Evolutionary conservation across 2,888 invertebrate species (phyloP), one percentile per base, ranked within the genome.

Genomic region (Nomada fucata): DNA sequence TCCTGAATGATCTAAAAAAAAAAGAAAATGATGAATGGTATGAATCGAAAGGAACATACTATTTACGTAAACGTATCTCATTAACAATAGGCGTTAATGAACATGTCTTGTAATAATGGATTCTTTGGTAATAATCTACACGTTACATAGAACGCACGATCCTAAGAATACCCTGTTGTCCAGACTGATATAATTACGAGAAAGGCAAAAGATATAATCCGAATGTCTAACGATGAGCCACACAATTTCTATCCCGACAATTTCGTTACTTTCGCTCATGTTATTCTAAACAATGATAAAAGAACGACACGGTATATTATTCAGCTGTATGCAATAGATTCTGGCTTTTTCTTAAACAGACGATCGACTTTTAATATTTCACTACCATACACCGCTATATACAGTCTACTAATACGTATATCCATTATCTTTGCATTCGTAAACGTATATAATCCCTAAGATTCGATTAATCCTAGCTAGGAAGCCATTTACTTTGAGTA

Each of bases 391-490:
- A 83, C 65, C 86, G 79, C 86, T 89, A 90, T 89, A 82, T 90
- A 90, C 89, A 90, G 84, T 79, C 90, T 90, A 89, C 88, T 84
- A 67, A 73, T 85, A 85, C 75, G 86, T 84, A 67, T 88, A 78
- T 87, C 59, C 80, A 77, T 84, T 87, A 87, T 82, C 82, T 83
- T 83, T 86, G 84, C 84, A 83, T 81, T 76, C 77, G 57, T 87
- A 87, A 89, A 90, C 71, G 80, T 88, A 83, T 88, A 86, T 87
- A 85, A 89, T 86, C 83, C 89, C 90, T 88, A 83, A 84, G 86
- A 86, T 88, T 89, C 84, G 84, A 84, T 87, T 90, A 91, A 87
- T 85, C 86, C 88, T 90, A 90, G 55, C 91, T 91, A 91, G 89
- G 89, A 91, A 91, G 91, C 91, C 90, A 86, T 88, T 90, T 88